Evolutionary conservation across 2,113 vertebrate species (phyloP), one percentile per base, ranked within the genome.

Genomic region (Epinephelus cyanopodus): DNA sequence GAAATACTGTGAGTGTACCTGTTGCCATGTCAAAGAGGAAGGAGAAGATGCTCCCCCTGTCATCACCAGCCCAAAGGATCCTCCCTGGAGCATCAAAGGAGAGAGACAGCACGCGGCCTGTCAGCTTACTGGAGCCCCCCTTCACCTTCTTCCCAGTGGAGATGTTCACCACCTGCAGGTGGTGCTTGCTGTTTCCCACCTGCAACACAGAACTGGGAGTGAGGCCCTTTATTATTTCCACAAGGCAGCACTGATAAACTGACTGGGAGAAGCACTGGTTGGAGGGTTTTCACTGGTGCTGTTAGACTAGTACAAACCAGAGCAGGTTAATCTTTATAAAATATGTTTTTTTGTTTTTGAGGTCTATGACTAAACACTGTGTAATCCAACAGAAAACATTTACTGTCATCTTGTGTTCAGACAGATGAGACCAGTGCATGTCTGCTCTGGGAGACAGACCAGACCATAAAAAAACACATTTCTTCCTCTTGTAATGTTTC

Each of bases 11-110:
- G n/a, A 61, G 10, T 14, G 15, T 93, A 98, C 97, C 98, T 83
- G 97, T 99, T 72, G 96, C 97, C 94, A 98, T 98, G 92, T 99
- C 97, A 6, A 98, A 99, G 60, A 99, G 96, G 94, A 98, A 99
- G 45, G 97, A 98, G 89, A 97, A 98, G 78, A 98, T 95, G 79
- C 97, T 97, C 45, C 98, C 97, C 0, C 96, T 93, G 90, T 99
- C 98, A 17, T 99, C 97, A 0, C 98, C 98, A 0, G 97, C 97
- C 97, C 98, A 99, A 4, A 99, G 96, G 84, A 99, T 96, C 54
- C 94, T 95, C 63, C 98, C 98, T 0, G 97, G 96, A 3, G 97
- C 95, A 60, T 98, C 98, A 29, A 99, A 99, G 68, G 97, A 98
- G 6, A 99, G 92, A 0, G 97, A 97, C 3, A 98, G 93, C 70